Conservation (phyloP, 2,888 invertebrate species). For the Salticus scenicus region DNA sequence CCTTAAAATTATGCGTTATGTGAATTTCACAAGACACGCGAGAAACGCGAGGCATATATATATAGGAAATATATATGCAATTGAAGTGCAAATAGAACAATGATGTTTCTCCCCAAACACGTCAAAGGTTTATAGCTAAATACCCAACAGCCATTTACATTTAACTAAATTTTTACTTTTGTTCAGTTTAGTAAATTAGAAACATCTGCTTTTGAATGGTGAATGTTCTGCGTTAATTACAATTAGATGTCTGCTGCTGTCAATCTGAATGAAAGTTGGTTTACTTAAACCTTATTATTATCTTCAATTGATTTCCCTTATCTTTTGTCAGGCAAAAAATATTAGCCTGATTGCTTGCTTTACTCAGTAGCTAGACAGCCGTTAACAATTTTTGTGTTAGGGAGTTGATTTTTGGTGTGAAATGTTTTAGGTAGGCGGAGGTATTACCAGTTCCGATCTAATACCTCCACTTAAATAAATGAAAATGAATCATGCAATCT, state of each 20-base stretch:
- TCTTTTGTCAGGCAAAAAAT: conserved; percentile 39
- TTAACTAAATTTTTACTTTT: not conserved
- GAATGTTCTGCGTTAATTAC: not conserved
- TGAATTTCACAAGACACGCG: too few species aligned
- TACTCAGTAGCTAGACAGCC: conserved; percentile 21
- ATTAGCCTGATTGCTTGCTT: conserved; percentile 48
- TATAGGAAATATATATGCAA: too few species aligned
- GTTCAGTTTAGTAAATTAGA: not conserved
- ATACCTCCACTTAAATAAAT: conserved; percentile 6
- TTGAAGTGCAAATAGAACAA: too few species aligned
- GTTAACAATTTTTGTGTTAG: conserved; percentile 38
- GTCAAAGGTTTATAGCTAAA: not conserved
- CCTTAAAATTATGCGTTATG: too few species aligned
- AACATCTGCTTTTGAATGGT: conserved; percentile 44
- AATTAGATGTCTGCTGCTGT: conserved; percentile 12
- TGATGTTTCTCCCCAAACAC: too few species aligned
- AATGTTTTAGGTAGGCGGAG: not conserved
- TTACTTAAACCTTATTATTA: conserved; percentile 52
- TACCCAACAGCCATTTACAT: not conserved
- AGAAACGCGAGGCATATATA: too few species aligned
- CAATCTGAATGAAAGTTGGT: not conserved
- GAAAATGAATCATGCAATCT: not conserved
- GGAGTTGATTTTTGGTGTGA: conserved; percentile 10
- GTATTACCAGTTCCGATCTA: not conserved
- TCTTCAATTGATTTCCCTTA: conserved; percentile 55